Conservation (phyloP, 2,113 vertebrate species). For the Patagioenas fasciata region DNA sequence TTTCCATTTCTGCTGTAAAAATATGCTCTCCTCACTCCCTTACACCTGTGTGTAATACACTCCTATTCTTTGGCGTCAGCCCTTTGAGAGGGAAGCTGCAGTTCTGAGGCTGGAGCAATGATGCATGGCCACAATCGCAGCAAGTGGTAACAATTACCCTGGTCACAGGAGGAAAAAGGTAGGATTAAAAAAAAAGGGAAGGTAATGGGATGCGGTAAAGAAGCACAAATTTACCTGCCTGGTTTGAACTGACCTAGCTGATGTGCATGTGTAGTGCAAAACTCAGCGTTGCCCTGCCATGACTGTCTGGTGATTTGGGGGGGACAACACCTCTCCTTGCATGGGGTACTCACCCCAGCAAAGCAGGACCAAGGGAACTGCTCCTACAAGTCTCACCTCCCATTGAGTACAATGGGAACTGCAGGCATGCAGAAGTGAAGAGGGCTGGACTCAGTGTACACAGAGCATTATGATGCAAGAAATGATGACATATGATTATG, state of each 20-base stretch:
- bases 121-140: background rate
- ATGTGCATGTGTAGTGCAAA: background rate
- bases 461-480: rapidly evolving
- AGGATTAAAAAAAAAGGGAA: background rate
- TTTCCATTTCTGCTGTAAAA: background rate
- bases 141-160: background rate
- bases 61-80: background rate
- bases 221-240: background rate
- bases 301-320: background rate
- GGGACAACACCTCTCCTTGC: background rate
- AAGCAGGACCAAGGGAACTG: background rate
- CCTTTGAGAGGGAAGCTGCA: background rate
- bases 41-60: background rate
- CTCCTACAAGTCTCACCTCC: background rate
- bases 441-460: background rate
- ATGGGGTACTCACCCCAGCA: background rate
- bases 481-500: background rate
- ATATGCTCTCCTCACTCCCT: background rate
- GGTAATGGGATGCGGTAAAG: background rate
- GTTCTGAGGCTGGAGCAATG: background rate
- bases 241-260: background rate
- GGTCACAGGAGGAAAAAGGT: background rate
- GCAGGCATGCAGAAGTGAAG: background rate
- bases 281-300: background rate
- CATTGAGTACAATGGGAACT: background rate